These are phyloP conservation scores for Oophaga sylvatica DNA, from an alignment of 2,797 vertebrate species.

Conservation along the genomic window DNA sequence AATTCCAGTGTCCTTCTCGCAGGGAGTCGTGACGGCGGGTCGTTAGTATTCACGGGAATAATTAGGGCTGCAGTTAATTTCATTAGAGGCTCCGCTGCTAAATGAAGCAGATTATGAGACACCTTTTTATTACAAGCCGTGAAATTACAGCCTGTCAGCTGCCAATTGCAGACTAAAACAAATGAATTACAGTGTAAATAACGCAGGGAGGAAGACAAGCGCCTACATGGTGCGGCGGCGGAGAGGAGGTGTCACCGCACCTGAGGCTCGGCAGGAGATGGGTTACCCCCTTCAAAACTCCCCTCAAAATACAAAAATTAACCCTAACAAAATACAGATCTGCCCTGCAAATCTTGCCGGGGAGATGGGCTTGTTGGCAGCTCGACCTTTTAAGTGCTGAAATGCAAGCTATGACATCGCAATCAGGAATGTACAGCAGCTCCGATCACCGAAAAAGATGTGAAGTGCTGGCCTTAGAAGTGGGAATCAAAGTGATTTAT, in stretches of 20 bases:
- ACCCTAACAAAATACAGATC: not conserved
- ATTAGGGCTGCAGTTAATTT: constrained; percentile 99
- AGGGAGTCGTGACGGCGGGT: constrained; percentile 88
- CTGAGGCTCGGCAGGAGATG: constrained; percentile 23
- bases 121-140: constrained; percentile 99
- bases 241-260: not conserved
- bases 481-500: constrained; percentile 44
- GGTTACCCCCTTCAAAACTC: constrained; percentile 9
- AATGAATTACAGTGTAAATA: constrained; percentile 99
- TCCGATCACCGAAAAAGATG: not conserved
- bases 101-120: constrained; percentile 99
- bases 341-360: not conserved
- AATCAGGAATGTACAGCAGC: constrained; percentile 26
- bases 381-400: constrained; percentile 12
- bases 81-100: constrained; percentile 99
- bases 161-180: constrained; percentile 91
- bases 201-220: constrained; percentile 87
- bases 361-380: constrained; percentile 2
- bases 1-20: constrained; percentile 82
- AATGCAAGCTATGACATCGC: not conserved
- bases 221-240: not conserved
- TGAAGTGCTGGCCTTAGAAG: constrained; percentile 37
- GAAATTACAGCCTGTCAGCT: constrained; percentile 99
- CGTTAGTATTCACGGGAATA: constrained; percentile 99
- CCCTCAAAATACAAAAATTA: not conserved